A percentile compares a stretch with the other conserved stretches of the same genome.
These are phyloP conservation scores for Contarinia nasturtii DNA, from an alignment of 1,140 invertebrate species.

Conservation along the genomic window DNA sequence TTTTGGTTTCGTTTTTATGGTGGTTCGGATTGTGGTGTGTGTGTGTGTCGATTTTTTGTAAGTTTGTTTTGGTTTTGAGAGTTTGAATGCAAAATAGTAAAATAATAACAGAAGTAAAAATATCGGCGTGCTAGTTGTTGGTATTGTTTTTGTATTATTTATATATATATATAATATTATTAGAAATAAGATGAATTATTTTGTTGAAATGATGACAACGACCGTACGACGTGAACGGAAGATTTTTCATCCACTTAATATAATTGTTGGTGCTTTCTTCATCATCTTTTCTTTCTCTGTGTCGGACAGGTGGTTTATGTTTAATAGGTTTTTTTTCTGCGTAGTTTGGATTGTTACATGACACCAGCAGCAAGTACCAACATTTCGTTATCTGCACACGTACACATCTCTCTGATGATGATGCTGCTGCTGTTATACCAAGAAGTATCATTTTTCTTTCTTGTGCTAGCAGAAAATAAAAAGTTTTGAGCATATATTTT, in stretches of 20 bases:
- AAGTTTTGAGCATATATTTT: too few relatives aligned
- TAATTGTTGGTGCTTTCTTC: not conserved
- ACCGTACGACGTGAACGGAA: not conserved
- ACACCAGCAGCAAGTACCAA: too few relatives aligned
- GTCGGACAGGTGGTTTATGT: too few relatives aligned
- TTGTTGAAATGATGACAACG: not conserved
- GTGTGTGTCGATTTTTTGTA: not conserved
- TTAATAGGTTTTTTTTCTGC: too few relatives aligned
- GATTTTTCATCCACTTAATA: not conserved
- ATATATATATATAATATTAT: not conserved
- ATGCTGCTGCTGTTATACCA: too few relatives aligned
- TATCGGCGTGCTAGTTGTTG: not conserved
- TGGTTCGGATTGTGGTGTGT: not conserved
- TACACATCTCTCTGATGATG: too few relatives aligned
- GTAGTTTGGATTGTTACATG: too few relatives aligned
- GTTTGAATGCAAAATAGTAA: slow-evolving; percentile 1
- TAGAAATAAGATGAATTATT: not conserved
- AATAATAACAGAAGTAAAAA: not conserved
- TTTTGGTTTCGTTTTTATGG: too few relatives aligned
- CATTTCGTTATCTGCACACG: too few relatives aligned
- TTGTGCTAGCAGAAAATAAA: too few relatives aligned
- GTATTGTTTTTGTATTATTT: not conserved
- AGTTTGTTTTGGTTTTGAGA: not conserved
- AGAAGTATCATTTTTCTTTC: too few relatives aligned
- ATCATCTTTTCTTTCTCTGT: too few relatives aligned